A percentile compares a stretch with the other conserved stretches of the same genome.
Evolutionary conservation across 2,113 vertebrate genomes (phyloP).

Genomic region (Cromileptes altivelis): DNA sequence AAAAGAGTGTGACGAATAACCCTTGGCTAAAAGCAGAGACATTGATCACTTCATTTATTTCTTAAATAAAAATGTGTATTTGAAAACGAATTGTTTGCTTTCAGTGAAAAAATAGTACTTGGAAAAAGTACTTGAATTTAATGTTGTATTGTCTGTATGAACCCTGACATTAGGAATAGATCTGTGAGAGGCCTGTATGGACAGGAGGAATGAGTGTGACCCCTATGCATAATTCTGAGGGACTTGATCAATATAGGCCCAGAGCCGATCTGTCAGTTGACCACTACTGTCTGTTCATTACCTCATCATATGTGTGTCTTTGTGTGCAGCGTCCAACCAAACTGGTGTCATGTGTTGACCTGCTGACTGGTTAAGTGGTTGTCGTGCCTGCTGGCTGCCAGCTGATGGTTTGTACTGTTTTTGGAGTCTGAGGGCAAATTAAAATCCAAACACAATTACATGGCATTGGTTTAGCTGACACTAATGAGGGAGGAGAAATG

Average conservation of each 20-base stretch:
- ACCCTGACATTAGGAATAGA: no score
- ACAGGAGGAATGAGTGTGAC: not conserved
- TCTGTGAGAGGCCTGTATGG: not conserved
- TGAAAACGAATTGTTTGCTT: no score
- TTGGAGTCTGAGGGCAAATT: conserved; percentile 34
- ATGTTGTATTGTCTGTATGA: no score
- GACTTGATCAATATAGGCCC: not conserved
- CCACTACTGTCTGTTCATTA: conserved; percentile 23
- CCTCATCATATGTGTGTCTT: conserved; percentile 14
- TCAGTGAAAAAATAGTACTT: no score
- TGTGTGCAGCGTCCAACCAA: not conserved
- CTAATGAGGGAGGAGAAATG: conserved; percentile 21
- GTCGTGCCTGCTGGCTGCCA: conserved; percentile 26
- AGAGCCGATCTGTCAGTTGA: conserved; percentile 33
- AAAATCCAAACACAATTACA: conserved; percentile 39
- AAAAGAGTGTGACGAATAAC: no score
- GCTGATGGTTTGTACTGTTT: conserved; percentile 42
- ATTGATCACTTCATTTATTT: no score
- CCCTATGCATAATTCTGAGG: not conserved
- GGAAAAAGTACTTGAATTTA: no score
- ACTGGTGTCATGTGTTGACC: conserved; percentile 61
- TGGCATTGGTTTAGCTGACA: conserved; percentile 26
- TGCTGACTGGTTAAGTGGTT: conserved; percentile 60
- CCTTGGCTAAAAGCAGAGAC: no score
- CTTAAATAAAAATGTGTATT: no score